Evolutionary conservation across 2,888 invertebrate genomes (phyloP), one percentile per base, ranked within the genome.

Genomic region (Nemotelus pantherinus): DNA sequence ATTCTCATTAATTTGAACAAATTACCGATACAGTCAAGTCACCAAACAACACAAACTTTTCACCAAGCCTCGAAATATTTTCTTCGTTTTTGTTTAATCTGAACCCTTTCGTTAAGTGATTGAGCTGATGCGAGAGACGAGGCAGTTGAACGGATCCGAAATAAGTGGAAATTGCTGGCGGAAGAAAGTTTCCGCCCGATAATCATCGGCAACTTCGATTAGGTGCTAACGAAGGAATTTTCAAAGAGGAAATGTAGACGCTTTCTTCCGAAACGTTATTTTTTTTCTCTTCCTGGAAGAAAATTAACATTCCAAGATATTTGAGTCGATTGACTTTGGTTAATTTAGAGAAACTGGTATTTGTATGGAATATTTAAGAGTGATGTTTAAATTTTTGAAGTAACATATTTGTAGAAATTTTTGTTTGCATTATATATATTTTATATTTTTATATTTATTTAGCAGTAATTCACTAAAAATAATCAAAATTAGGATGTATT

Each of bases 1-100:
- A 47, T 67, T 47, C 67, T 67, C 45, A 67, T 67, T 67, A 47
- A 67, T 67, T 67, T 67, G 67, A 67, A 45, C 67, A 67, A 45
- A 67, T 67, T 67, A 67, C 67, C 67, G 48, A 67, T 67, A 67
- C 3, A 10, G 47, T n/a, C 4, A 58, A 67, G 48, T 45, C 67
- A 45, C 45, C 3, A 7, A 10, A 53, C 10, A 47, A 45, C 48
- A 45, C 45, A 45, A 47, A 47, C 48, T 67, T 47, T 67, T 67
- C 67, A n/a, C n/a, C 47, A 25, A 7, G n/a, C 10, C 58, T 25
- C 7, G 53, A 58, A 58, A n/a, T 10, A 58, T 67, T 67, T 47
- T 67, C 47, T 67, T 67, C 3, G 9, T 67, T 58, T n/a, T 25
- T 5, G 4, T 7, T 58, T 58, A 58, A 67, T 45, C n/a, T 6